phyloP scores from a whole-genome alignment of 1,140 invertebrate genomes.

The Metopolophium dirhodum region DNA sequence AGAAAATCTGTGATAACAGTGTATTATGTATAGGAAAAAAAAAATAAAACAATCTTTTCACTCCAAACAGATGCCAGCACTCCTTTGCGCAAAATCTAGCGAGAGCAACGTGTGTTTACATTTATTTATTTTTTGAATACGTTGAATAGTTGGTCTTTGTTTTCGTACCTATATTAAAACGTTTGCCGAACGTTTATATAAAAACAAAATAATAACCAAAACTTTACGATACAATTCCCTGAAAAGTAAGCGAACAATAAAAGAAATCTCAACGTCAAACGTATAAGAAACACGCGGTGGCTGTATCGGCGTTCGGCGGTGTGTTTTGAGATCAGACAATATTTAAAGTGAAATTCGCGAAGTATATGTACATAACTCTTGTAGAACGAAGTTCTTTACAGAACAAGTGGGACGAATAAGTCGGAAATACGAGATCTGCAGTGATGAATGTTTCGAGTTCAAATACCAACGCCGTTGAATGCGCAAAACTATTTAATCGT shows the following conservation, averaged over 20 bases:
- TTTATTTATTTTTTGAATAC: neutral
- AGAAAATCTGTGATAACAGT: too few relatives aligned
- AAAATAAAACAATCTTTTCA: neutral
- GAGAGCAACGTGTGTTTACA: neutral
- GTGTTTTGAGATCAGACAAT: neutral
- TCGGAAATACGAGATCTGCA: neutral
- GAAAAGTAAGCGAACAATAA: neutral
- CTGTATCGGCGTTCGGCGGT: neutral
- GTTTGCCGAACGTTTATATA: neutral
- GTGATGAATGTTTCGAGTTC: neutral
- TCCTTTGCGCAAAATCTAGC: neutral
- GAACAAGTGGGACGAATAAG: neutral
- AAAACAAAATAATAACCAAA: neutral
- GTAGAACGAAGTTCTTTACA: neutral
- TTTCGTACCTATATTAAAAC: neutral
- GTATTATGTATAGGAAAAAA: neutral
- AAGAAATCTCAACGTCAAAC: neutral
- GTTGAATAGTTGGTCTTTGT: neutral
- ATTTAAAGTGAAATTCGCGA: neutral
- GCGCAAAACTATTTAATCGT: neutral
- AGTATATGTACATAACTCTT: neutral
- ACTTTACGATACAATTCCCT: neutral
- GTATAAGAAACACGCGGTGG: neutral
- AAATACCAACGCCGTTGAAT: neutral
- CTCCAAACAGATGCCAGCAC: neutral